Evolutionary conservation across 1,140 invertebrate species (phyloP).

Genomic region (Drosophila prosaltans): DNA sequence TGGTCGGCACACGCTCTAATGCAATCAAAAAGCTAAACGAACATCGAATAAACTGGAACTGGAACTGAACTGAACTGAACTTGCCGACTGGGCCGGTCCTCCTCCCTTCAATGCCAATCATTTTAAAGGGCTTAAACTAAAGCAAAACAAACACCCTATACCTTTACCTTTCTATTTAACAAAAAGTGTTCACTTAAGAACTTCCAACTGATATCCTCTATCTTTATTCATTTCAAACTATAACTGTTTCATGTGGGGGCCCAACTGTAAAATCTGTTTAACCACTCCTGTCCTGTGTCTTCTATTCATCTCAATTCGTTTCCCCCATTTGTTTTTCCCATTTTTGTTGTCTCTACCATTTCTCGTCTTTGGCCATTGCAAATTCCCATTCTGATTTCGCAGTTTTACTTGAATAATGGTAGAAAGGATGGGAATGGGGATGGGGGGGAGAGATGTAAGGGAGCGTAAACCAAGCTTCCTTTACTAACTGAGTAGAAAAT

Average conservation of each 20-base stretch:
- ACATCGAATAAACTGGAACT: slow-evolving; percentile 47
- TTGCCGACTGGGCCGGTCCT: slow-evolving; percentile 8
- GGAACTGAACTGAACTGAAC: slow-evolving; percentile 6
- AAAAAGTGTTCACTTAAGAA: too few species aligned
- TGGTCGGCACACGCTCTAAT: slow-evolving; percentile 75
- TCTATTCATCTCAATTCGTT: neutral
- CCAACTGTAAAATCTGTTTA: too few species aligned
- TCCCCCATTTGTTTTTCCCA: neutral
- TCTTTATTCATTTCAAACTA: too few species aligned
- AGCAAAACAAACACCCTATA: too few species aligned
- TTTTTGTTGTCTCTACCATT: slow-evolving; percentile 42
- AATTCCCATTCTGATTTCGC: neutral
- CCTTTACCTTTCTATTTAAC: too few species aligned
- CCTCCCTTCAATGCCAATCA: too few species aligned
- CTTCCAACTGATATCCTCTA: too few species aligned
- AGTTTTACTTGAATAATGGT: neutral
- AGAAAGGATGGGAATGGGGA: neutral
- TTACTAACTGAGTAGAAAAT: slow-evolving; percentile 31
- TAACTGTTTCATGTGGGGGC: too few species aligned
- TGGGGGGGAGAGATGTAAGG: neutral
- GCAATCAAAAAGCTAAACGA: slow-evolving; percentile 70
- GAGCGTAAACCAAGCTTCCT: slow-evolving; percentile 28
- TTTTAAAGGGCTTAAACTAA: too few species aligned
- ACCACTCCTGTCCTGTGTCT: too few species aligned
- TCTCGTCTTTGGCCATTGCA: neutral